These are phyloP conservation scores for Thereuonema tuberculata DNA, from an alignment of 1,140 invertebrate species.

Conservation along the genomic window DNA sequence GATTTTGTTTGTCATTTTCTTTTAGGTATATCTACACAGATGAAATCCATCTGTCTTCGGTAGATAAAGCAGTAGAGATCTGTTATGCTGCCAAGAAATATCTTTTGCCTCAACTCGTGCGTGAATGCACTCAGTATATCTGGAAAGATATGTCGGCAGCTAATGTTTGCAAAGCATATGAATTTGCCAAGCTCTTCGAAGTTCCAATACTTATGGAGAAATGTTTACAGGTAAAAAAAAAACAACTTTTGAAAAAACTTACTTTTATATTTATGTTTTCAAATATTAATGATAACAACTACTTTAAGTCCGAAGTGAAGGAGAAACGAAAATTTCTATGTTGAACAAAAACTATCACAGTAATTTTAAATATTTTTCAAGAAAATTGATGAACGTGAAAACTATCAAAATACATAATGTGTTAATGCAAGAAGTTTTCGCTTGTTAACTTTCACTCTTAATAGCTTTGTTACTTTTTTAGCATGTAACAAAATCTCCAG, in stretches of 20 bases:
- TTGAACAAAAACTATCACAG: too few relatives aligned
- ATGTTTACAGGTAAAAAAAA: conserved; percentile 47
- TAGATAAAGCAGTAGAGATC: conserved; percentile 67
- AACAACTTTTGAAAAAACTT: conserved; percentile 1
- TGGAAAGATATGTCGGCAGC: conserved; percentile 58
- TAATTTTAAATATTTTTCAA: too few relatives aligned
- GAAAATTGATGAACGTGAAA: too few relatives aligned
- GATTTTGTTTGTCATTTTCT: too few relatives aligned
- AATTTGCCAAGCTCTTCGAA: conserved; percentile 69
- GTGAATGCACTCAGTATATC: conserved; percentile 61
- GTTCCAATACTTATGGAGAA: conserved; percentile 62
- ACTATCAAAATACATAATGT: too few relatives aligned
- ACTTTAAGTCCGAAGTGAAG: too few relatives aligned
- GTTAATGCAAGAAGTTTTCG: too few relatives aligned
- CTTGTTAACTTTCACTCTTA: too few relatives aligned
- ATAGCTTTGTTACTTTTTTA: too few relatives aligned
- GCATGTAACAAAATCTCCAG: too few relatives aligned
- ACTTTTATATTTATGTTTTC: not conserved
- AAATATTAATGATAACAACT: too few relatives aligned
- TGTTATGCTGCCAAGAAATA: conserved; percentile 80
- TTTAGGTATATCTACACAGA: conserved; percentile 66
- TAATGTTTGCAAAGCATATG: conserved; percentile 67
- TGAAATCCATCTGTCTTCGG: conserved; percentile 55
- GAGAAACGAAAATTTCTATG: too few relatives aligned
- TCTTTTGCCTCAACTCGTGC: conserved; percentile 62